Conservation (phyloP, 2,888 invertebrate genomes). For the Glaucopsyche alexis region DNA sequence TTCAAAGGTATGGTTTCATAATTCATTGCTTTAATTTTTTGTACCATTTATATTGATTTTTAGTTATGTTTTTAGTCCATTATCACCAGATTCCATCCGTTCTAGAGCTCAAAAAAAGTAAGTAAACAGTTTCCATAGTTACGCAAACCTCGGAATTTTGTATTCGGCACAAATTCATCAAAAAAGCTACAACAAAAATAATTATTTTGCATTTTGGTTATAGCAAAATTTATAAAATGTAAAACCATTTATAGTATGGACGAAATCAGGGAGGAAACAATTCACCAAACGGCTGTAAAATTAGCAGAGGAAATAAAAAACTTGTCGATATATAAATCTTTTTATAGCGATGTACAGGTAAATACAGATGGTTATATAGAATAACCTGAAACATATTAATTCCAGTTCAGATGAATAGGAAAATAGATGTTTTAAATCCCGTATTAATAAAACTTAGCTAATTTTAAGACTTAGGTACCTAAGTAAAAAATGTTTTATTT, state of each 20-base stretch:
- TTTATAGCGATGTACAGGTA: constrained; percentile 90
- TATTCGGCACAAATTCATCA: constrained; percentile 9
- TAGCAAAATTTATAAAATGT: constrained; percentile 33
- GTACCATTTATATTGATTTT: no score
- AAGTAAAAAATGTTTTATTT: constrained; percentile 43
- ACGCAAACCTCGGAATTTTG: neutral
- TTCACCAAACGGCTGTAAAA: constrained; percentile 88
- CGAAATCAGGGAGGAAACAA: constrained; percentile 79
- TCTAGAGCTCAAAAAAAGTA: constrained; percentile 3
- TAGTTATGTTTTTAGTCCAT: no score
- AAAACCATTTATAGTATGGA: constrained; percentile 59
- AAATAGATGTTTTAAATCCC: no score
- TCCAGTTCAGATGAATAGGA: no score
- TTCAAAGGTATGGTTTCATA: no score
- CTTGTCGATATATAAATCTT: constrained; percentile 86
- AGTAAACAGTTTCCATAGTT: constrained; percentile 32
- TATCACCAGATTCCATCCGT: neutral
- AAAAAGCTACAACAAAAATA: constrained; percentile 33
- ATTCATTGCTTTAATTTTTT: no score
- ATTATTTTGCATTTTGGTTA: constrained; percentile 33
- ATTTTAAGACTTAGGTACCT: no score
- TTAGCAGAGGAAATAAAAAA: constrained; percentile 89
- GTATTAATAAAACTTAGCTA: no score
- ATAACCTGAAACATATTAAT: neutral
- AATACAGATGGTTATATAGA: constrained; percentile 36